These are phyloP conservation scores for Phylloscopus trochilus DNA, from an alignment of 2,113 vertebrate species.

Conservation along the genomic window DNA sequence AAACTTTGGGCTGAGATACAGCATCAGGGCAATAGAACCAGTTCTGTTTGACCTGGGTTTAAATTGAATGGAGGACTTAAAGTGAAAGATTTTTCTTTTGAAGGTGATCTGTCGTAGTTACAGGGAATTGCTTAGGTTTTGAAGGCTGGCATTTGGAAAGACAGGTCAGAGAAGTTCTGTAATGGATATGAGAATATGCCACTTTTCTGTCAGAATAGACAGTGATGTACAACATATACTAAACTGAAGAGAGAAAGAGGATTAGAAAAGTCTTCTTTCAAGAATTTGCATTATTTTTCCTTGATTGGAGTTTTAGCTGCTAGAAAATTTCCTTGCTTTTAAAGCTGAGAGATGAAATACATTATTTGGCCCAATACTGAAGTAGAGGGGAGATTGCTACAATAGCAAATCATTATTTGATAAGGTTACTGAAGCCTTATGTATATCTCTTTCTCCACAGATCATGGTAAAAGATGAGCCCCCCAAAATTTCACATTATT, in stretches of 20 bases:
- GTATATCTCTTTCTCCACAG: not conserved
- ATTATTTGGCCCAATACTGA: not conserved
- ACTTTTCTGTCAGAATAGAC: not conserved
- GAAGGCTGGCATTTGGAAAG: not conserved
- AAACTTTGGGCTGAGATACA: not conserved
- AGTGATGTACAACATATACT: not conserved
- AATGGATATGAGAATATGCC: not conserved
- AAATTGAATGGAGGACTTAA: not conserved
- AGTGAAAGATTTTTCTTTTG: not conserved
- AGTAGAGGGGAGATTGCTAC: not conserved
- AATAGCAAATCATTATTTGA: not conserved
- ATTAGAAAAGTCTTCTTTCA: not conserved
- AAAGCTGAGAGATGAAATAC: not conserved
- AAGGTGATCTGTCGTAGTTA: not conserved
- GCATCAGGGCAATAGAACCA: not conserved
- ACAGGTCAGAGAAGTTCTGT: not conserved
- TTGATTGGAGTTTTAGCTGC: not conserved
- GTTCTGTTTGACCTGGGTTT: not conserved
- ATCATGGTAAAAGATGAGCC: not conserved
- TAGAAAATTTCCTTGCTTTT: not conserved
- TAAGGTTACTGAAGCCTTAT: not conserved
- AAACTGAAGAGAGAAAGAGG: not conserved
- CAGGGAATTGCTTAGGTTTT: not conserved
- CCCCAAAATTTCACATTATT: not conserved
- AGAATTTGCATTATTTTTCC: not conserved